phyloP scores from a whole-genome alignment of 2,797 vertebrate genomes.

The Anolis apletophallus region DNA sequence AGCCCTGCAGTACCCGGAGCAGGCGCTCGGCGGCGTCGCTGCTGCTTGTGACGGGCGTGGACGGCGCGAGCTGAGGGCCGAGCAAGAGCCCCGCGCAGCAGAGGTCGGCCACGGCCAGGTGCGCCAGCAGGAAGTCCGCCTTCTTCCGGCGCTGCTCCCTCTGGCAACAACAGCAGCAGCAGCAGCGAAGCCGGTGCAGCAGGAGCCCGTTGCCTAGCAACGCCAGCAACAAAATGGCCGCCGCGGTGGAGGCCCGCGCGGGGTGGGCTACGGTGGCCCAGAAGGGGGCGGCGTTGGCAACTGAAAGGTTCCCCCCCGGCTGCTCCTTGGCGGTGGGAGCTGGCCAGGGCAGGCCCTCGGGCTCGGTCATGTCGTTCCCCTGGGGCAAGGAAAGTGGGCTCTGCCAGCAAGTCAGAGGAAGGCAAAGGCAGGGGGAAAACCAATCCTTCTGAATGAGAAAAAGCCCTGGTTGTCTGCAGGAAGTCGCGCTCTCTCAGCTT shows the following conservation, averaged over 20 bases:
- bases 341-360: not conserved
- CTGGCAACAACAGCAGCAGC: constrained; percentile 49
- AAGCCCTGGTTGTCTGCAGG: too few relatives aligned
- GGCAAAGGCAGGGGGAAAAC: too few relatives aligned
- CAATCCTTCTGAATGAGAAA: too few relatives aligned
- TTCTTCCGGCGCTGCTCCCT: constrained; percentile 48
- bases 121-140: constrained; percentile 75
- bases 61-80: constrained; percentile 61
- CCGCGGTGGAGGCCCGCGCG: constrained; percentile 24
- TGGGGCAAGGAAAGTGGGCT: too few relatives aligned
- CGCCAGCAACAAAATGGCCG: constrained; percentile 48
- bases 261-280: constrained; percentile 14
- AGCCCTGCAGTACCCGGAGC: constrained; percentile 68
- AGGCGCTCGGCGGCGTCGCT: constrained; percentile 41
- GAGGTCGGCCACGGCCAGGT: constrained; percentile 75
- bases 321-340: constrained; percentile 21
- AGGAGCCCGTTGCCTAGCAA: constrained; percentile 60
- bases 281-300: not conserved
- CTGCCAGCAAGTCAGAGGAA: too few relatives aligned
- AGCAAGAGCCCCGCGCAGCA: constrained; percentile 60
- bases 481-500: too few relatives aligned
- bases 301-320: constrained; percentile 2
- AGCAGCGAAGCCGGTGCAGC: constrained; percentile 58
- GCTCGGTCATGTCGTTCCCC: not conserved
- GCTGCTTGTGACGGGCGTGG: constrained; percentile 27